phyloP scores from a whole-genome alignment of 2,113 vertebrate species.

The Lampris megalopsis region DNA sequence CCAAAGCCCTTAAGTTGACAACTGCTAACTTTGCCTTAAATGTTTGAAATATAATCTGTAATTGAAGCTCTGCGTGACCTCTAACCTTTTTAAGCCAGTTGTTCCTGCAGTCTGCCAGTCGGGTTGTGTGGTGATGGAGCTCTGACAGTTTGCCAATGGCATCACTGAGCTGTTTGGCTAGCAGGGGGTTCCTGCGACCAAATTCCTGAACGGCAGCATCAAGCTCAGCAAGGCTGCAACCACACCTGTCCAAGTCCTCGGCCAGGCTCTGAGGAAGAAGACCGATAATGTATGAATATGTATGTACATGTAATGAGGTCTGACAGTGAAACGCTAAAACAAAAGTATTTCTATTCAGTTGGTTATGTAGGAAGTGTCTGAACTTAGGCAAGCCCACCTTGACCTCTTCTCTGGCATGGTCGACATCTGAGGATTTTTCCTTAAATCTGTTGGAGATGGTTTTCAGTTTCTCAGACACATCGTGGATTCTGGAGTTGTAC shows the following conservation, averaged over 20 bases:
- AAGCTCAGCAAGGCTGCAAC: slow-evolving; percentile 86
- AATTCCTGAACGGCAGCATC: slow-evolving; percentile 89
- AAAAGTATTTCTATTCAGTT: background rate
- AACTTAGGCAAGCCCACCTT: slow-evolving; percentile 79
- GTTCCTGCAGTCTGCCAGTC: slow-evolving; percentile 86
- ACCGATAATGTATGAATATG: background rate
- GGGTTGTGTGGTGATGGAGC: slow-evolving; percentile 88
- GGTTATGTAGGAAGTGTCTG: background rate
- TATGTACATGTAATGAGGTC: background rate
- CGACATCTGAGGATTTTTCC: slow-evolving; percentile 87
- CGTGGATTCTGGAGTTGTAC: slow-evolving; percentile 86
- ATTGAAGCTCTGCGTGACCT: background rate
- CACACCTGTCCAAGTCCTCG: slow-evolving; percentile 88
- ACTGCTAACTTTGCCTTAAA: too few species aligned
- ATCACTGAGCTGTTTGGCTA: slow-evolving; percentile 88
- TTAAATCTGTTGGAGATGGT: slow-evolving; percentile 86
- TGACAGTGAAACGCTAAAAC: too few species aligned
- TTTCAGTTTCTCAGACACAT: slow-evolving; percentile 86
- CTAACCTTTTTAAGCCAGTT: slow-evolving; percentile 90
- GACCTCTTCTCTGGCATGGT: slow-evolving; percentile 88
- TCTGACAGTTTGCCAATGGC: slow-evolving; percentile 87
- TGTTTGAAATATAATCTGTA: too few species aligned
- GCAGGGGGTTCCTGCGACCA: slow-evolving; percentile 83
- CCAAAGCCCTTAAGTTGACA: too few species aligned
- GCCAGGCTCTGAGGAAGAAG: slow-evolving; percentile 80